Evolutionary conservation across 92 coral and sea anemone genomes (phyloP).

Genomic region (Zoanthus gigantus): DNA sequence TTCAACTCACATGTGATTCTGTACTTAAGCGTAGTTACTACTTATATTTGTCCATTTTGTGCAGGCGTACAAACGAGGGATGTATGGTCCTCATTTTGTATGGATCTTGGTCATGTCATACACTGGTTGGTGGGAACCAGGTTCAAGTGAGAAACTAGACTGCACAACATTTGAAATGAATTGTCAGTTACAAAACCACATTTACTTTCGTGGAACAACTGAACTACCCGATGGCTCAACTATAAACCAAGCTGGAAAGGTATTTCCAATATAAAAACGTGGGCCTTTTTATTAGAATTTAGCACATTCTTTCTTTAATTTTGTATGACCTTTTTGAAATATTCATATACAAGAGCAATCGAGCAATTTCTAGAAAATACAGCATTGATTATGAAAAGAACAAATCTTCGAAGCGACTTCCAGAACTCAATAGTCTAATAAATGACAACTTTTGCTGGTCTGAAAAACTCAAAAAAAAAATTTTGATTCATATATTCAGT

Average conservation of each 20-base stretch:
- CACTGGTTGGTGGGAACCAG: slow-evolving; percentile 86
- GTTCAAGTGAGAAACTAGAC: slow-evolving; percentile 63
- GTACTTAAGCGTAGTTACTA: rapidly evolving
- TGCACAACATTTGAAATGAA: slow-evolving; percentile 90
- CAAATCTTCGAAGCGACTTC: no score
- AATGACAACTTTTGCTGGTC: no score
- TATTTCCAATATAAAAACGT: not conserved
- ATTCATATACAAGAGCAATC: no score
- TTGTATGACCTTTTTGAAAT: no score
- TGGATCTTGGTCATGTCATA: slow-evolving; percentile 76
- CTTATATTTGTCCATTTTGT: not conserved
- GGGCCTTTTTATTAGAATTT: no score
- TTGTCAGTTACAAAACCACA: slow-evolving; percentile 85
- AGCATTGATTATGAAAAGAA: no score
- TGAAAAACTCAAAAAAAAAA: no score
- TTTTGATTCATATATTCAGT: no score
- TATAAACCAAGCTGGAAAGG: slow-evolving; percentile 62
- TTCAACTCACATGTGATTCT: no score
- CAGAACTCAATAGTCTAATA: no score
- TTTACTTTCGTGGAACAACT: slow-evolving; percentile 39
- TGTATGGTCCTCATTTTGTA: slow-evolving; percentile 92
- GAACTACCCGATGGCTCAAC: not conserved
- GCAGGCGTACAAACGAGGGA: slow-evolving; percentile 82
- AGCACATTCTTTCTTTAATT: no score
- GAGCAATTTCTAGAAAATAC: no score